Percentiles rank a stretch among this genome's conserved stretches.
These are phyloP conservation scores for Ophioninae sp. DNA, from an alignment of 2,888 invertebrate species.

Conservation along the genomic window DNA sequence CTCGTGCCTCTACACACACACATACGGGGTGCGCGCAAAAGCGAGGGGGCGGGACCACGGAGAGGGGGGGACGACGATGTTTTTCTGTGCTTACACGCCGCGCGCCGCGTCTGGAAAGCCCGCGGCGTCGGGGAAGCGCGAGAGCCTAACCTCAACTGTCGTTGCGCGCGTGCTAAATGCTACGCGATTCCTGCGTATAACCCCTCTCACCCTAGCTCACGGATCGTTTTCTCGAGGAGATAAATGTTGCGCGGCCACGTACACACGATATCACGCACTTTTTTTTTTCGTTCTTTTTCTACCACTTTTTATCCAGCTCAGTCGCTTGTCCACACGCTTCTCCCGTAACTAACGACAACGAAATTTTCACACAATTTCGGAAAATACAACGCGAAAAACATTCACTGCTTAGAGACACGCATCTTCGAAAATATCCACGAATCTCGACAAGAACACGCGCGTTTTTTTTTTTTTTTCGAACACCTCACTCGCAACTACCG, in stretches of 20 bases:
- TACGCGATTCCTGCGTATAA: slow-evolving; percentile 15
- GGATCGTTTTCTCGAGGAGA: slow-evolving; percentile 31
- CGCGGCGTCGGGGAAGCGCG: slow-evolving; percentile 31
- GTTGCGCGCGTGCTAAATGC: slow-evolving; percentile 51
- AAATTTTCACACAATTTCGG: background rate
- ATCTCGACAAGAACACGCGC: slow-evolving; percentile 3
- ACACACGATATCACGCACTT: slow-evolving; percentile 10
- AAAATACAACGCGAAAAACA: background rate
- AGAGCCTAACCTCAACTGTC: slow-evolving; percentile 47
- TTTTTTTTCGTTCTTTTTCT: slow-evolving; percentile 8
- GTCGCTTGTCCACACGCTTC: background rate
- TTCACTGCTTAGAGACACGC: background rate
- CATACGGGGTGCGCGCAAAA: background rate
- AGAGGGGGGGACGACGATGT: slow-evolving; percentile 16
- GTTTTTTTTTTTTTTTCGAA: slow-evolving; percentile 12
- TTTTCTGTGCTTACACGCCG: slow-evolving; percentile 32
- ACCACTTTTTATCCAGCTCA: background rate
- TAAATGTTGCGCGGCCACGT: slow-evolving; percentile 33
- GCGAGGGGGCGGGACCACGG: background rate
- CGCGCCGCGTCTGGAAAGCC: slow-evolving; percentile 41
- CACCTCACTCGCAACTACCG: background rate
- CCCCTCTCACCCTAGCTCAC: slow-evolving; percentile 9
- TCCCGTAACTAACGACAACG: background rate
- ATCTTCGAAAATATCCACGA: slow-evolving; percentile 7
- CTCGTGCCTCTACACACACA: slow-evolving; percentile 6